Base-by-base conservation (phyloP, 1,140 invertebrate species). In the Drosophila suzukii region DNA sequence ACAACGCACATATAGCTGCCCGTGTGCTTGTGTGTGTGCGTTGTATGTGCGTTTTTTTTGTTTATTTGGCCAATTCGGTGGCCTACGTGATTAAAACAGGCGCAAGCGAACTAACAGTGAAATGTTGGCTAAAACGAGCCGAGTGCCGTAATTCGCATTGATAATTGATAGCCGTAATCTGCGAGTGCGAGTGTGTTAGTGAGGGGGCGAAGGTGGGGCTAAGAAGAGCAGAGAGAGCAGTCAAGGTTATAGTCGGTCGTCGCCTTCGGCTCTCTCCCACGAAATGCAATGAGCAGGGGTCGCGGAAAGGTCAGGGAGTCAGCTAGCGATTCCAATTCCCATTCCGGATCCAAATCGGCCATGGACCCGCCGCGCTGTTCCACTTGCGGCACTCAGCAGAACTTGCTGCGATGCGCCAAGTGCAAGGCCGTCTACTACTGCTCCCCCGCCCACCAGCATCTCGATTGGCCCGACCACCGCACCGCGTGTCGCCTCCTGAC, bases 361-460 rank as follows among this genome's bases (percentile, higher is more conserved):
- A 51, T 67, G 63, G 57, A 79, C 32, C 75, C 46, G 32, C 65
- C 88, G 15, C 78, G 63, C 27, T 96, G 96, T 93, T 94, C 93
- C 78, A 93, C 95, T 81, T 97, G 97, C 92, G 94, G 95, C 75
- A 93, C 93, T 43, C 92, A 91, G 63, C 94, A 96, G 70, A 95
- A 95, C 81, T 93, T 97, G 75, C 93, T 95, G 39, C 93, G 96
- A 71, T 97, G 96, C 92, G 94, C 94, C 71, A 94, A 95, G 62
- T 97, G 96, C 93, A 94, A 95, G 78, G 93, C 91, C 63, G 94
- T 94, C 63, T 95, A 95, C 93, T 97, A 97, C 92, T 97, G 97
- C 92, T 95, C 94, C 46, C 96, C 95, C 81, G 95, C 96, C 72
- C 96, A 97, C 91, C 96, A 97, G 92, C 94, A 94, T 58, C 88